These are phyloP conservation scores for Pelobates cultripes DNA, from an alignment of 2,797 vertebrate species.

Conservation along the genomic window DNA sequence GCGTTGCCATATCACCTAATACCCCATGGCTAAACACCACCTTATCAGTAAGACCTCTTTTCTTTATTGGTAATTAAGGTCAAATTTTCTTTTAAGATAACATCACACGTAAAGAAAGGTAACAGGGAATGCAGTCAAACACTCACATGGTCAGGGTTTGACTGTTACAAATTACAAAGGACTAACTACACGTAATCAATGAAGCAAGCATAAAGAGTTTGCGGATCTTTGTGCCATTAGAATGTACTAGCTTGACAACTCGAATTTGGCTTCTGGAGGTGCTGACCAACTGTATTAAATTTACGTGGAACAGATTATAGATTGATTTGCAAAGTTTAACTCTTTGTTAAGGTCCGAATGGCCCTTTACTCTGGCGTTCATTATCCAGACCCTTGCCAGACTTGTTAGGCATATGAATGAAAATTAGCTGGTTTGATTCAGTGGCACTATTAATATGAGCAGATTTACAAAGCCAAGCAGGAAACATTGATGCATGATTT, in stretches of 20 bases:
- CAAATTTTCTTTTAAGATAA: constrained; percentile 77
- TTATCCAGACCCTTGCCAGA: too few relatives aligned
- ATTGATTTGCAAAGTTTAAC: too few relatives aligned
- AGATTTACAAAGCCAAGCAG: too few relatives aligned
- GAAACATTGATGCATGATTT: too few relatives aligned
- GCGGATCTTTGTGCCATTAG: constrained; percentile 17
- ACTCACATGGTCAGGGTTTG: constrained; percentile 85
- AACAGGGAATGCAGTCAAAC: constrained; percentile 74
- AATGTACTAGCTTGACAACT: constrained; percentile 9
- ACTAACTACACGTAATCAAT: constrained; percentile 72
- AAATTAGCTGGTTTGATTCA: too few relatives aligned
- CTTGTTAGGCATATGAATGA: too few relatives aligned
- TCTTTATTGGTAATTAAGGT: constrained; percentile 76
- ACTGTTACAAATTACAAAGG: constrained; percentile 76
- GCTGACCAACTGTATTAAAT: background rate
- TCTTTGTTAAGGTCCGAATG: too few relatives aligned
- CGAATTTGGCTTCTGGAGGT: constrained; percentile 12
- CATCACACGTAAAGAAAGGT: constrained; percentile 76
- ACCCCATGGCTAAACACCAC: constrained; percentile 71
- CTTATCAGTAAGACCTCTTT: constrained; percentile 61
- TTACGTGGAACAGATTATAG: background rate
- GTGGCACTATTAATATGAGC: too few relatives aligned
- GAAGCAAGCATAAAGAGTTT: constrained; percentile 58
- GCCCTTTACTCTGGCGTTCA: too few relatives aligned
- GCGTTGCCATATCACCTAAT: constrained; percentile 65